Base-by-base conservation (phyloP, 2,797 vertebrate species). In the Enteromius trimaculatus region DNA sequence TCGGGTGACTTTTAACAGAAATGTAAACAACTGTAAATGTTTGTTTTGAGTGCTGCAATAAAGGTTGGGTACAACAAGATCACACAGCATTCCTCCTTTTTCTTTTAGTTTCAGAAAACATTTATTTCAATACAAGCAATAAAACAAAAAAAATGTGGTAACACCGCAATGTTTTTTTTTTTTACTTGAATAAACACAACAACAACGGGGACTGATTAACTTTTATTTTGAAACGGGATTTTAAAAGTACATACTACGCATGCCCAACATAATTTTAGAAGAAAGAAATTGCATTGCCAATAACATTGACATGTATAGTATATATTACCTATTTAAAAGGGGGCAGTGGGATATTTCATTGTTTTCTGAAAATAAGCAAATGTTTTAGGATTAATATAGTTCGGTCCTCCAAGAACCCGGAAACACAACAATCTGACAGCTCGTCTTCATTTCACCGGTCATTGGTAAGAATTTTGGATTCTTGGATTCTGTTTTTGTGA, bases 21-120 rank as follows among this genome's bases (percentile, higher is more conserved):
- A 87, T 92, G 77, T 86, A 65, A 70, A 80, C 74, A 58, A 70
- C 87, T 93, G 91, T 91, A 89, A 87, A 90, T 88, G 87, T 92
- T 90, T 89, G 91, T 86, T 93, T 93, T 82, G 88, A 90, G 84
- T 90, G 90, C 91, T 92, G 87, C 88, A 95, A 94, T 95, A 95
- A 95, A 92, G 86, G 85, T 93, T 94, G 93, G 92, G 87, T 31
- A 94, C 88, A 90, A 93, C 87, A 87, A 58, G 26, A 37, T 21
- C 16, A 31, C 1, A 7, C 29, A 8, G 39, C 39, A 34, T 62
- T 26, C 17, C 4, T 47, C 47, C 4, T 39, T 26, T 13, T 23
- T 80, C 26, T 17, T 39, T 34, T 44, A 53, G n/a, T 11, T 49
- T 62, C 29, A 7, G 42, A 42, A 42, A 47, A 19, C 23, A 21